Percentiles rank a stretch among this genome's conserved stretches.
These are phyloP conservation scores for Athrips mouffetella DNA, from an alignment of 2,888 invertebrate genomes.

Conservation along the genomic window DNA sequence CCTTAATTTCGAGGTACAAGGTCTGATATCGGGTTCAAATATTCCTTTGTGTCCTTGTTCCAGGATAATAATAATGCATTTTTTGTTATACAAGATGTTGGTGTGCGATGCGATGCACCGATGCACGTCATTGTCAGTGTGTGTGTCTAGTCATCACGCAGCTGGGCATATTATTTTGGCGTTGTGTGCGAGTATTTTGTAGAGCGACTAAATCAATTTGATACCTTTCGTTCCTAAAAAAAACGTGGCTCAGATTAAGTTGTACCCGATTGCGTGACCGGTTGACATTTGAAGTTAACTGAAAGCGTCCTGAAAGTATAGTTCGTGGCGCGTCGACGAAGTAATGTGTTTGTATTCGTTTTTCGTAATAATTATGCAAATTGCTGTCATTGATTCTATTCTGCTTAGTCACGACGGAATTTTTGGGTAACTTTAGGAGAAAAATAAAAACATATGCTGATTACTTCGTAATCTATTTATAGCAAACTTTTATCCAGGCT, in stretches of 20 bases:
- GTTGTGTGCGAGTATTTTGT: slow-evolving; percentile 56
- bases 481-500: too few species aligned
- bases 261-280: slow-evolving; percentile 58
- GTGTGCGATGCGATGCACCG: slow-evolving; percentile 59
- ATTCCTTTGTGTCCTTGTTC: slow-evolving; percentile 47
- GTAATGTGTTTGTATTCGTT: slow-evolving; percentile 52
- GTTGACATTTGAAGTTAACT: slow-evolving; percentile 47
- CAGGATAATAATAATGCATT: slow-evolving; percentile 74
- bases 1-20: slow-evolving; percentile 27
- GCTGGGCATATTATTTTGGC: slow-evolving; percentile 72
- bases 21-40: slow-evolving; percentile 33
- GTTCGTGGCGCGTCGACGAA: slow-evolving; percentile 40
- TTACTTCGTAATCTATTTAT: background rate
- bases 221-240: slow-evolving; percentile 32
- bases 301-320: slow-evolving; percentile 38
- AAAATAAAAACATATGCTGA: background rate
- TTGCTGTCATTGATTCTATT: slow-evolving; percentile 46
- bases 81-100: slow-evolving; percentile 67
- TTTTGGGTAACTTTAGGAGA: slow-evolving; percentile 25
- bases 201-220: slow-evolving; percentile 39
- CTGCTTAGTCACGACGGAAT: slow-evolving; percentile 49
- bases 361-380: slow-evolving; percentile 55
- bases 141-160: slow-evolving; percentile 62
- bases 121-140: slow-evolving; percentile 54
- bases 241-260: slow-evolving; percentile 40